Conservation (phyloP, 2,797 vertebrate genomes). For the Columba guinea region DNA sequence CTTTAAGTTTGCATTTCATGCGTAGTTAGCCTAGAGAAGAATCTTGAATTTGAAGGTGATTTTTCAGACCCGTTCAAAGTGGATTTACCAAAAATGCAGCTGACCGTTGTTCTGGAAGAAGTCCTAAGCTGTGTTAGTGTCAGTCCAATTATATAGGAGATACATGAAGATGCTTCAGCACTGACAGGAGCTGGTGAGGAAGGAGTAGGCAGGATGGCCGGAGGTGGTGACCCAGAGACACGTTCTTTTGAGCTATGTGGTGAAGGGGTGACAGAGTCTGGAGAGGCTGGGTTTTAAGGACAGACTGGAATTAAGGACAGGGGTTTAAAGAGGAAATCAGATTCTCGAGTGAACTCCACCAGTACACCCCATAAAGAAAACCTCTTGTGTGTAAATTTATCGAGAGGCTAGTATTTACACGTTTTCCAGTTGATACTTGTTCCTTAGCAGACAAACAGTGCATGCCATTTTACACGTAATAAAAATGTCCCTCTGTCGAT, state of each 20-base stretch:
- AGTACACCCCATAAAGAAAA: neutral
- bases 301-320: neutral
- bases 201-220: neutral
- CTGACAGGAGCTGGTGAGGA: neutral
- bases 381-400: neutral
- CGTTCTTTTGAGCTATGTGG: accelerated
- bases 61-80: neutral
- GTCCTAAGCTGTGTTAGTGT: neutral
- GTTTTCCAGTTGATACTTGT: neutral
- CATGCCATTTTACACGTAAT: neutral
- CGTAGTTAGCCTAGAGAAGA: neutral
- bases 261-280: neutral
- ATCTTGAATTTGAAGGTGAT: neutral
- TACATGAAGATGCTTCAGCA: neutral
- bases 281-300: neutral
- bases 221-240: neutral
- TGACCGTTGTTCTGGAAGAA: neutral
- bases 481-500: neutral
- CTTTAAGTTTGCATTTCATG: neutral
- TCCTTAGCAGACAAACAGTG: neutral
- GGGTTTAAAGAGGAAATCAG: neutral
- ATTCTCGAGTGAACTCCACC: neutral
- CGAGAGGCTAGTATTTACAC: conserved; percentile 22
- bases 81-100: neutral
- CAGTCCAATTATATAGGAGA: accelerated